Conservation (phyloP, 2,797 vertebrate genomes). For the Discoglossus pictus region DNA sequence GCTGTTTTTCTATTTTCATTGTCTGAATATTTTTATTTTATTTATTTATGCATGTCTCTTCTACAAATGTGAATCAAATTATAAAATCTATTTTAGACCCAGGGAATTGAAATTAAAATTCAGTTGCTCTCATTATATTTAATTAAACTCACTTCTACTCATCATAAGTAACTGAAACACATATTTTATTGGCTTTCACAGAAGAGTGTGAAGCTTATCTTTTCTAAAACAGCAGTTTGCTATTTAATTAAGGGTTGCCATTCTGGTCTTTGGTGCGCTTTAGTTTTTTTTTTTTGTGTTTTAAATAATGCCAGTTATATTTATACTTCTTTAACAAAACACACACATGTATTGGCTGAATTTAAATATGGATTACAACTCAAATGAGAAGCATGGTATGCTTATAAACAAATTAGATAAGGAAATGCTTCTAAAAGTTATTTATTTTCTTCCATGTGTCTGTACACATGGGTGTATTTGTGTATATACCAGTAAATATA, state of each 20-base stretch:
- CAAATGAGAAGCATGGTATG: background rate
- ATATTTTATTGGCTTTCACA: background rate
- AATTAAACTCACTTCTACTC: conserved; percentile 3
- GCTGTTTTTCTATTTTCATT: too few relatives aligned
- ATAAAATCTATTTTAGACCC: background rate
- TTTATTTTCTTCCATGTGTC: too few relatives aligned
- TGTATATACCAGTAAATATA: background rate
- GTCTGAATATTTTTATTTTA: background rate
- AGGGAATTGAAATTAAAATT: conserved; percentile 17
- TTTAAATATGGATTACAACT: background rate
- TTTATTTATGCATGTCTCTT: background rate
- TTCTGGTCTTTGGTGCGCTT: background rate
- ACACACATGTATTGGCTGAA: background rate
- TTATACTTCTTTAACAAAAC: background rate
- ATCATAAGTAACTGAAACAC: background rate
- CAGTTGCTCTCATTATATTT: conserved; percentile 2
- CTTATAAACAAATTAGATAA: conserved; percentile 2
- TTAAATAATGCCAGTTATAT: conserved; percentile 12
- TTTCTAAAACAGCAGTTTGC: conserved; percentile 13
- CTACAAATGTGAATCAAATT: background rate
- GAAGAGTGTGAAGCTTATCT: conserved; percentile 6
- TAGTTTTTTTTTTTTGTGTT: background rate
- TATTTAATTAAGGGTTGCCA: conserved; percentile 17
- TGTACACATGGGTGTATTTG: too few relatives aligned
- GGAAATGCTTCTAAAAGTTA: too few relatives aligned